Percentiles rank a stretch among this genome's conserved stretches.
Evolutionary conservation across 2,113 vertebrate species (phyloP).

Genomic region (Rousettus leschenaultii): DNA sequence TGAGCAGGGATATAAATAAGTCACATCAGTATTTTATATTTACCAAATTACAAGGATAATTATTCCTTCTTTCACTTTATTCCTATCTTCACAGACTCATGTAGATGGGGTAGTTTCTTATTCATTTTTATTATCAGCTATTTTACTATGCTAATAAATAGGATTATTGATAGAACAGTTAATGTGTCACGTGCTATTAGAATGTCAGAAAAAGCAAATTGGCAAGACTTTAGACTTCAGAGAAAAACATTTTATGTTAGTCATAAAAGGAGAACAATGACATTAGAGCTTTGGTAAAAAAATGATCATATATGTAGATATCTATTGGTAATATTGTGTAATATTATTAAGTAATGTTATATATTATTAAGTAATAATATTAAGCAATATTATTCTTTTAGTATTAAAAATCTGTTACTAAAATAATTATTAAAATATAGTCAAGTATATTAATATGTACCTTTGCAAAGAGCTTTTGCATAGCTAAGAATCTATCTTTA

Average conservation of each 20-base stretch:
- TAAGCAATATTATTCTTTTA: neutral
- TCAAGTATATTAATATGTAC: neutral
- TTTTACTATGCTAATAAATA: neutral
- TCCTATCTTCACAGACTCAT: neutral
- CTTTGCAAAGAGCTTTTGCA: neutral
- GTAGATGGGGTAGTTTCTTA: neutral
- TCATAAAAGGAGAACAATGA: neutral
- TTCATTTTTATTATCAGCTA: neutral
- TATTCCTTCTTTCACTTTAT: neutral
- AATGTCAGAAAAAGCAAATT: neutral
- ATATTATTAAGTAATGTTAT: neutral
- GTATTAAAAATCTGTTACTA: neutral
- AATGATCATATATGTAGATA: neutral
- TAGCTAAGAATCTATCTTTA: neutral
- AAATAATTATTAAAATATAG: slow-evolving; percentile 18
- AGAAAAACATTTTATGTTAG: neutral
- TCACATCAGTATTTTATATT: neutral
- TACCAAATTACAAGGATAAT: neutral
- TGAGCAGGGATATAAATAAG: neutral
- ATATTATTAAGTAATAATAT: no score
- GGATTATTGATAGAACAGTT: neutral
- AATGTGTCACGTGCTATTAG: neutral
- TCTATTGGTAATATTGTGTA: no score
- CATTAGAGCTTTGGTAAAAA: neutral
- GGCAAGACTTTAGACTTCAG: neutral